phyloP scores from a whole-genome alignment of 2,113 vertebrate genomes.

The Myrmecophaga tridactyla region DNA sequence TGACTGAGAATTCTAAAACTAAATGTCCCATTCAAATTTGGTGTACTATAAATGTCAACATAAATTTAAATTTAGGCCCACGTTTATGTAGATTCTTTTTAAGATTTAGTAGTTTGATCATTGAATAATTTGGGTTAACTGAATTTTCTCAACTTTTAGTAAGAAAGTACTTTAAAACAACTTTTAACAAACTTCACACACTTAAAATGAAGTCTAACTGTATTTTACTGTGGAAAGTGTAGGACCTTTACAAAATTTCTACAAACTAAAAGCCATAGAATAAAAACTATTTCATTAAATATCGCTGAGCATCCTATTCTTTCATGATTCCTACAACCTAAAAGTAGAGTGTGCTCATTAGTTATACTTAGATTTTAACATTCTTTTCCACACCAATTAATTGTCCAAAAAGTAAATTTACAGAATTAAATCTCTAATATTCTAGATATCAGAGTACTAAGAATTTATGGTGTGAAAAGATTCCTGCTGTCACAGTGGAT shows the following conservation, averaged over 20 bases:
- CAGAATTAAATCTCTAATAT: not conserved
- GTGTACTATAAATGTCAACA: not conserved
- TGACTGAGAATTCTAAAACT: not conserved
- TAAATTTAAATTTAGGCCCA: not conserved
- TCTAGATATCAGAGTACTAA: not conserved
- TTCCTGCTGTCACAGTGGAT: not conserved
- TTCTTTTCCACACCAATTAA: not conserved
- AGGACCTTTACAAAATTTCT: not conserved
- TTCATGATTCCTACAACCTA: not conserved
- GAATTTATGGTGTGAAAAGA: too few species aligned
- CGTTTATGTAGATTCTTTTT: not conserved
- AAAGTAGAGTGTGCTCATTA: constrained; percentile 14
- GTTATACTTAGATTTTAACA: constrained; percentile 4
- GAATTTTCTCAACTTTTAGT: not conserved
- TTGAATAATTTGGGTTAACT: not conserved
- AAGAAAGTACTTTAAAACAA: not conserved
- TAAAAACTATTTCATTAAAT: not conserved
- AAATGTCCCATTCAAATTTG: not conserved
- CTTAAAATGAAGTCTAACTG: constrained; percentile 26
- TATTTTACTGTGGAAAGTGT: constrained; percentile 1
- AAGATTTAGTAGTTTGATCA: not conserved
- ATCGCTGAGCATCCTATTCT: not conserved
- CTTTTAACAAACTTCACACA: not conserved
- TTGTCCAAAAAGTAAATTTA: not conserved
- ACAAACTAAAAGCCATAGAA: not conserved